Evolutionary conservation across 2,797 vertebrate species (phyloP).

Genomic region (Sebastes reedi): DNA sequence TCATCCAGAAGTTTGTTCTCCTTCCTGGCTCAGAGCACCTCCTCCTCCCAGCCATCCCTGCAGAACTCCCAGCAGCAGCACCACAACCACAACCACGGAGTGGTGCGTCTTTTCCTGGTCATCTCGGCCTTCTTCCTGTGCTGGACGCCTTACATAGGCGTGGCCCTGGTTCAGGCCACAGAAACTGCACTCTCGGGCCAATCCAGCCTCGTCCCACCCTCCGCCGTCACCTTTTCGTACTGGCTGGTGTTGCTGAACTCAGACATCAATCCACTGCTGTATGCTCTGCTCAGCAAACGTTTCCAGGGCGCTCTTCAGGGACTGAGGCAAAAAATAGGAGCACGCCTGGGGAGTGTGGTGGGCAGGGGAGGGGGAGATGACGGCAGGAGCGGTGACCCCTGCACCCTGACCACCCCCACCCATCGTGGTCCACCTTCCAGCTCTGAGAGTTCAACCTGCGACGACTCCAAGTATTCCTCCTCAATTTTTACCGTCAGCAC

Average conservation of each 20-base stretch:
- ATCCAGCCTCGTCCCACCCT: constrained; percentile 72
- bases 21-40: constrained; percentile 62
- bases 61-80: constrained; percentile 67
- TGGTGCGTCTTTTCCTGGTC: constrained; percentile 83
- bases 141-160: constrained; percentile 84
- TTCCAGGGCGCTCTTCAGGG: constrained; percentile 83
- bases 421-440: constrained; percentile 21
- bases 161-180: constrained; percentile 82
- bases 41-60: constrained; percentile 32
- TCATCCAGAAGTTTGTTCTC: constrained; percentile 62
- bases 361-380: constrained; percentile 43
- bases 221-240: constrained; percentile 82
- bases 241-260: constrained; percentile 87
- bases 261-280: constrained; percentile 87
- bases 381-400: constrained; percentile 44
- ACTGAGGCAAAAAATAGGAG: constrained; percentile 75
- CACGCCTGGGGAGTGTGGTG: constrained; percentile 51
- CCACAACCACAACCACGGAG: constrained; percentile 68
- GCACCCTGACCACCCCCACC: constrained; percentile 39
- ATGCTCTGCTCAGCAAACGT: constrained; percentile 85
- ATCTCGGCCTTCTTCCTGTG: constrained; percentile 86
- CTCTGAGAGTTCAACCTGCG: constrained; percentile 33
- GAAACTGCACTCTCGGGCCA: constrained; percentile 75
- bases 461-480: constrained; percentile 49
- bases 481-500: constrained; percentile 75